phyloP scores from a whole-genome alignment of 2,113 vertebrate species.

The Chrysemys picta region DNA sequence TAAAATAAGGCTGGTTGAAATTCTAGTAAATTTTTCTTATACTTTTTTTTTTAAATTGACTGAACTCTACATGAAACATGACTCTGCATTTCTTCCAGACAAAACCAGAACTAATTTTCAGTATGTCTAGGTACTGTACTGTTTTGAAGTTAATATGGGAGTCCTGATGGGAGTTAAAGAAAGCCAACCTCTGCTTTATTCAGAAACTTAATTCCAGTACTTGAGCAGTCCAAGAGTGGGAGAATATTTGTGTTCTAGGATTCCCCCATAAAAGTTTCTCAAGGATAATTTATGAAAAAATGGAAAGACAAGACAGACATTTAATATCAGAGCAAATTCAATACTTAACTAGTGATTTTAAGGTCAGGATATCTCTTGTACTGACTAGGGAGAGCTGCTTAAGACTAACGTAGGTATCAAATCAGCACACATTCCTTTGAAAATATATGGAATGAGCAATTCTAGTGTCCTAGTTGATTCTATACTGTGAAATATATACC shows the following conservation, averaged over 20 bases:
- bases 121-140: not conserved
- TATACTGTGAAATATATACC: not conserved
- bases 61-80: not conserved
- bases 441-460: not conserved
- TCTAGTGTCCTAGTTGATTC: not conserved
- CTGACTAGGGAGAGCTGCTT: not conserved
- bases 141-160: not conserved
- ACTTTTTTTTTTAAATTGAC: not conserved
- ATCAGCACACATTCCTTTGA: not conserved
- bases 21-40: not conserved
- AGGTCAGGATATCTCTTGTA: not conserved
- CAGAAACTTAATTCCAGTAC: not conserved
- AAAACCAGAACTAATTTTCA: not conserved
- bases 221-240: not conserved
- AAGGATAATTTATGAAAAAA: not conserved
- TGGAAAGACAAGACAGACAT: not conserved
- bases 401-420: not conserved
- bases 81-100: not conserved
- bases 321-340: not conserved
- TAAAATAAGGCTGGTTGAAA: not conserved
- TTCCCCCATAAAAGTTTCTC: not conserved
- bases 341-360: not conserved
- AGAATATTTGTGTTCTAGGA: not conserved
- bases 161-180: not conserved
- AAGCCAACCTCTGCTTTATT: not conserved